phyloP scores from a whole-genome alignment of 1,140 invertebrate species.

The Ephestia elutella region DNA sequence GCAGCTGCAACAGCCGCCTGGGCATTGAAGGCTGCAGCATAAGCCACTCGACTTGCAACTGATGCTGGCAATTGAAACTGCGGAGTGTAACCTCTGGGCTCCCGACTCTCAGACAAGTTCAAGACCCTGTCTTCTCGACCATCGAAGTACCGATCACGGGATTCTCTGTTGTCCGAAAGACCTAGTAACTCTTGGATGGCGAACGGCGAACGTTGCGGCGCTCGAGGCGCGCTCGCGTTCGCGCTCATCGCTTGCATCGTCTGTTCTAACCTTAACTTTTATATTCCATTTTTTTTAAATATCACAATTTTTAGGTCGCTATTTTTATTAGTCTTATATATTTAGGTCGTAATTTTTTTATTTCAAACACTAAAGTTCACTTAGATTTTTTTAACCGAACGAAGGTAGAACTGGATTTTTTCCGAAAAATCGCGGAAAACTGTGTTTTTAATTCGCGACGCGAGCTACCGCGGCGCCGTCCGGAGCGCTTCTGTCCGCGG shows the following conservation, averaged over 20 bases:
- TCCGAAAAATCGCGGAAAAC: constrained; percentile 43
- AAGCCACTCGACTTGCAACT: constrained; percentile 78
- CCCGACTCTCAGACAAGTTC: constrained; percentile 51
- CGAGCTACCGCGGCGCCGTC: constrained; percentile 56
- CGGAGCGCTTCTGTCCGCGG: constrained; percentile 54
- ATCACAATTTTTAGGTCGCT: constrained; percentile 1
- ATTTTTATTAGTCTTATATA: constrained; percentile 7
- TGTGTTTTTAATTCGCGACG: constrained; percentile 25
- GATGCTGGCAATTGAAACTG: constrained; percentile 76
- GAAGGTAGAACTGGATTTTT: constrained; percentile 11
- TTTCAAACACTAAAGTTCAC: neutral
- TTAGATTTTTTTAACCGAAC: neutral
- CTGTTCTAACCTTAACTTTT: constrained; percentile 5
- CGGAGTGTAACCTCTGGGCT: constrained; percentile 62
- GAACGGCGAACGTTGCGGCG: constrained; percentile 90
- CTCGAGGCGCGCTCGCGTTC: constrained; percentile 51
- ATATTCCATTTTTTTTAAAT: neutral
- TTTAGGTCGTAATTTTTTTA: neutral
- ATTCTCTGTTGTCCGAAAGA: constrained; percentile 74
- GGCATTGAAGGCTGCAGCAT: constrained; percentile 91
- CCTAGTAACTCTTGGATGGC: constrained; percentile 93
- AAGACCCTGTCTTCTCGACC: constrained; percentile 43
- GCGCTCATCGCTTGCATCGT: constrained; percentile 67
- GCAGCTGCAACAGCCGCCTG: constrained; percentile 91
- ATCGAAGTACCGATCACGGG: constrained; percentile 46